Base-by-base conservation (phyloP, 2,797 vertebrate genomes). In the Podarcis lilfordi region DNA sequence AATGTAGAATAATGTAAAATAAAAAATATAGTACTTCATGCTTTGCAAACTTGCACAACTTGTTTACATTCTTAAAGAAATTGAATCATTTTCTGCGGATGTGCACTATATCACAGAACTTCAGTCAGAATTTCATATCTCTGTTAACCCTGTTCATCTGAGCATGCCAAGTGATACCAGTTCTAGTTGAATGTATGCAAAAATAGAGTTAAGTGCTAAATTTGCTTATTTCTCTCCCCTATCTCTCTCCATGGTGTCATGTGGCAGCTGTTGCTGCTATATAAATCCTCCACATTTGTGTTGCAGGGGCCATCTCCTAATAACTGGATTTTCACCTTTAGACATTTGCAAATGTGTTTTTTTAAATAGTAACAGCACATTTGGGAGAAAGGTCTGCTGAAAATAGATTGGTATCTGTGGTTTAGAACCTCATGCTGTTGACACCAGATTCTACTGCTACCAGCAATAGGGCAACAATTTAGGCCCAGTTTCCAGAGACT, bases 91-190 rank as follows among this genome's bases (percentile, higher is more conserved):
- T 5, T 76, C 5, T 2, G 19, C 15, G 55, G n/a, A 69, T 81
- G 43, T 19, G 21, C 8, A 75, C n/a, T 27, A 87, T 80, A 93
- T 88, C 4, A 0, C 86, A 61, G 88, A 89, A 83, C 84, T 94
- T 95, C 95, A 92, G 87, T 95, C 93, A 95, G 90, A 94, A 90
- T 93, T 93, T 93, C 92, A 85, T 92, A 92, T 83, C 91, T 0
- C 92, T 92, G 43, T 86, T 92, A 95, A 95, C 89, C 93, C 91
- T 93, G 88, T 92, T 94, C 93, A 83, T 88, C 88, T 11, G 89
- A 85, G 80, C 72, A 91, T 92, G 81, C 91, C 91, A 88, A 93
- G 88, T 88, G 93, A 92, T 89, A 84, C 83, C 3, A 3, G 1
- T 89, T 35, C 90, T 91, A 92, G 82, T 71, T 23, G 86, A 82